Percentiles rank a stretch among this genome's conserved stretches.
These are phyloP conservation scores for Drosophila sp. DNA, from an alignment of 1,140 invertebrate species.

Conservation along the genomic window DNA sequence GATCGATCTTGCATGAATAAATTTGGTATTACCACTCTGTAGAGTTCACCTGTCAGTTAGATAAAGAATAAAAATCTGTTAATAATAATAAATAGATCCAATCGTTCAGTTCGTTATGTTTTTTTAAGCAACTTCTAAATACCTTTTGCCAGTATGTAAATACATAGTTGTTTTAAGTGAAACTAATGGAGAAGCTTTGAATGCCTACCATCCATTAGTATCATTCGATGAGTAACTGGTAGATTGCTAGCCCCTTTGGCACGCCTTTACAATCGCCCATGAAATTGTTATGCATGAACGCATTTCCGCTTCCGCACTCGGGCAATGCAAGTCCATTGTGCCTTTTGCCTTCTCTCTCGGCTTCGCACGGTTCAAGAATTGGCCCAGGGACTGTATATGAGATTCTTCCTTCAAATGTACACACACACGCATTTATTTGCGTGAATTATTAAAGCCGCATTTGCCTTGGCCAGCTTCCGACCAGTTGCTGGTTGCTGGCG, in stretches of 20 bases:
- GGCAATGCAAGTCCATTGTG: conserved; percentile 3
- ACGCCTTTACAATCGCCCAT: conserved; percentile 7
- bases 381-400: background rate
- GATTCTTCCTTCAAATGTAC: background rate
- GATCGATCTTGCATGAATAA: no score
- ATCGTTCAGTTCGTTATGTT: no score
- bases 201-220: background rate
- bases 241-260: background rate
- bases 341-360: conserved; percentile 7
- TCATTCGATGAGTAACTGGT: background rate
- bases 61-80: no score
- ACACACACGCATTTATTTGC: conserved; percentile 16
- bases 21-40: no score
- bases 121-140: no score
- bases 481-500: background rate
- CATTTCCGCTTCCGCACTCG: conserved; percentile 59
- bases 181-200: background rate
- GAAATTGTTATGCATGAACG: conserved; percentile 58
- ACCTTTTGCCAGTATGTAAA: no score
- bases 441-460: conserved; percentile 68
- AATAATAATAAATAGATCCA: no score
- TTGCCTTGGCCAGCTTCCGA: conserved; percentile 18
- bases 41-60: no score
- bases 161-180: background rate
- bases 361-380: conserved; percentile 30